phyloP scores from a whole-genome alignment of 2,113 vertebrate species.

The Anser cygnoides region DNA sequence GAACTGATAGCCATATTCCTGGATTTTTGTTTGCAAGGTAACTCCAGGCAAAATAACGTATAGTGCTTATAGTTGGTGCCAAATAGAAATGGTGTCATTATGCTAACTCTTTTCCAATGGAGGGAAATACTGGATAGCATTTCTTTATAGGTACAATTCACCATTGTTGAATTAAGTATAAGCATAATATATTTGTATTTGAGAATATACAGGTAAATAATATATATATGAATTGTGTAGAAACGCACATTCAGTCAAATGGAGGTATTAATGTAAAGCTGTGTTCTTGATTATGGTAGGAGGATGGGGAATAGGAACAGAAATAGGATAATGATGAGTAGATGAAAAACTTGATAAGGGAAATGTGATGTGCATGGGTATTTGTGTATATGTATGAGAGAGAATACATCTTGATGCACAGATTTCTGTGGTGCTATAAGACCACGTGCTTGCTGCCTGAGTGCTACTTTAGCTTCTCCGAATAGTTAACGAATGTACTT shows the following conservation, averaged over 20 bases:
- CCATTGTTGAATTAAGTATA: neutral
- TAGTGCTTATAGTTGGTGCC: neutral
- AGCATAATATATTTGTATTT: neutral
- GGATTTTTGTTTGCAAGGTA: no score
- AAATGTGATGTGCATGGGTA: neutral
- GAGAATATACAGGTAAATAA: neutral
- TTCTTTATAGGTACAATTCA: neutral
- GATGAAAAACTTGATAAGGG: neutral
- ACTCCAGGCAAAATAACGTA: neutral
- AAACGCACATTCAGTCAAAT: neutral
- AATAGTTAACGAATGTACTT: neutral
- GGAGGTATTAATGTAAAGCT: neutral
- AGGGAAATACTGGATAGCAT: neutral
- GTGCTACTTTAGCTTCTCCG: neutral
- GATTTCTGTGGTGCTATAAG: neutral
- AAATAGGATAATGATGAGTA: neutral
- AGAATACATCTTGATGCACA: neutral
- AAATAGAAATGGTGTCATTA: neutral
- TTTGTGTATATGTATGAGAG: neutral
- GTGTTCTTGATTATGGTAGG: neutral
- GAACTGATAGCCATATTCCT: no score
- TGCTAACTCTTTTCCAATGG: neutral
- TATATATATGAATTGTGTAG: fast-evolving
- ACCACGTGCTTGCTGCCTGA: neutral
- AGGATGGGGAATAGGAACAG: neutral